These are phyloP conservation scores for Clinocottus analis DNA, from an alignment of 2,113 vertebrate species.

Conservation along the genomic window DNA sequence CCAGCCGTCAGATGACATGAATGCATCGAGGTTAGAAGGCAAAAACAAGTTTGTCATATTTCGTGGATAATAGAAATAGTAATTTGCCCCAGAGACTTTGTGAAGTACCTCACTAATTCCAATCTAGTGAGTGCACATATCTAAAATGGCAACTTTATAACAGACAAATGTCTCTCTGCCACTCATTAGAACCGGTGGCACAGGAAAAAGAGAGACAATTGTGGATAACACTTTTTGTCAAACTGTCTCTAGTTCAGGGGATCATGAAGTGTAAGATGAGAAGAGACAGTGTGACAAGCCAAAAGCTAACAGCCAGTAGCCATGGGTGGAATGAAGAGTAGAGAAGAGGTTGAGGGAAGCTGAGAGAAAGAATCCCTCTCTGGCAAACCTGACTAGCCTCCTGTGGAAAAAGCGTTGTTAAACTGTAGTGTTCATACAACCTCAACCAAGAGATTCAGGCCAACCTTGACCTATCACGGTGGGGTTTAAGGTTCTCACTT, in stretches of 20 bases:
- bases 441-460: constrained; percentile 31
- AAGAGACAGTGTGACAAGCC: constrained; percentile 31
- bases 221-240: constrained; percentile 1
- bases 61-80: constrained; percentile 15
- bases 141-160: not conserved
- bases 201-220: not conserved
- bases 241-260: constrained; percentile 22
- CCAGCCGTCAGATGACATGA: constrained; percentile 9
- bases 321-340: constrained; percentile 5
- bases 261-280: constrained; percentile 31
- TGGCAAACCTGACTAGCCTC: constrained; percentile 12
- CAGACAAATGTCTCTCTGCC: not conserved
- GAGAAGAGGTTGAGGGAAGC: constrained; percentile 17
- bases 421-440: constrained; percentile 47
- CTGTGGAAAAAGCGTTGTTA: constrained; percentile 49
- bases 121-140: not conserved
- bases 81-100: not conserved
- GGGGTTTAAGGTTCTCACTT: not conserved
- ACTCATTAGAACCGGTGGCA: constrained; percentile 13
- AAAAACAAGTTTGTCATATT: not conserved
- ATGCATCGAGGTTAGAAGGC: not conserved
- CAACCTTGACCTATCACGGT: not conserved
- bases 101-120: constrained; percentile 9
- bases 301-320: constrained; percentile 20
- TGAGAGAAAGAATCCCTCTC: constrained; percentile 21